Conservation (phyloP, 2,113 vertebrate genomes). For the Pipa parva region DNA sequence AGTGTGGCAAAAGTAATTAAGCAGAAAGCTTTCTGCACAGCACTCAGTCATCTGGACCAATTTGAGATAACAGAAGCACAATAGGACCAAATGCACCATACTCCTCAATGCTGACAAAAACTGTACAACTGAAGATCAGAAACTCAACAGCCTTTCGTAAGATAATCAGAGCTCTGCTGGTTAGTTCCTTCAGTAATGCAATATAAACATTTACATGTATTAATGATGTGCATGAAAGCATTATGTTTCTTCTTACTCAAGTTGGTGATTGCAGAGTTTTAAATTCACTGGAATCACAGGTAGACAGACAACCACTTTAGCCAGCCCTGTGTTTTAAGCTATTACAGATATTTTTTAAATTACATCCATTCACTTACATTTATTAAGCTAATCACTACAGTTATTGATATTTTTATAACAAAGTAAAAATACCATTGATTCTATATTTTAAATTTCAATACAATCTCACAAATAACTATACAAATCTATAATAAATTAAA, state of each 20-base stretch:
- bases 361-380: not conserved
- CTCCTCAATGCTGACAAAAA: constrained; percentile 36
- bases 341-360: not conserved
- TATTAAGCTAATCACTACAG: not conserved
- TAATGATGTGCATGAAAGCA: not conserved
- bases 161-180: constrained; percentile 19
- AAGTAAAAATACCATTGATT: too few species aligned
- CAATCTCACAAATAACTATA: too few species aligned
- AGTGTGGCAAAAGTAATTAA: constrained; percentile 42
- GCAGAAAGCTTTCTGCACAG: constrained; percentile 42
- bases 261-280: not conserved
- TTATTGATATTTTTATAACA: too few species aligned
- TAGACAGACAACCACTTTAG: not conserved
- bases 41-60: constrained; percentile 39
- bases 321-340: not conserved
- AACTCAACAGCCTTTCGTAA: constrained; percentile 21
- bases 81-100: constrained; percentile 40
- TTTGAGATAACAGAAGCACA: constrained; percentile 26
- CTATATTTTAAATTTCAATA: too few species aligned
- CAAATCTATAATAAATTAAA: too few species aligned
- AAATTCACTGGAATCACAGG: not conserved
- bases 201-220: constrained; percentile 16
- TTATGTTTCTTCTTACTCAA: constrained; percentile 7
- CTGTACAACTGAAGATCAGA: constrained; percentile 1
- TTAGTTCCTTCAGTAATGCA: constrained; percentile 13